Evolutionary conservation across 2,797 vertebrate species (phyloP), one percentile per base, ranked within the genome.

Genomic region (Hozukius guyotensis): DNA sequence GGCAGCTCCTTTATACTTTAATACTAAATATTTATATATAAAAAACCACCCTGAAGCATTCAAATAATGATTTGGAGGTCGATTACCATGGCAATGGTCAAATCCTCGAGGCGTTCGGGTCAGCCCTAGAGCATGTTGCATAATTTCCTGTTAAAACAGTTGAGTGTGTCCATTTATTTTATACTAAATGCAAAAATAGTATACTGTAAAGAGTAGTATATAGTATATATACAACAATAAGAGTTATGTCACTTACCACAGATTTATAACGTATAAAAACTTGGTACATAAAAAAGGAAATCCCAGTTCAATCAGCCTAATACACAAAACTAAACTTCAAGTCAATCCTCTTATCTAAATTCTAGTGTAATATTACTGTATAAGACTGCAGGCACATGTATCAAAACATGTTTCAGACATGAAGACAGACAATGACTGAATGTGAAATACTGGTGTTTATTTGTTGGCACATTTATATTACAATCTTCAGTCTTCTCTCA

Each of bases 361-460:
- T 42, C 10, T 49, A 38, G 1, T 18, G 29, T 38, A n/a, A 52
- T 52, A 52, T 52, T 24, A 38, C 4, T n/a, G 27, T 25, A 13
- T 13, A 8, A 62, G 24, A 36, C 22, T 42, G 11, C 34, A 42
- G 9, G 14, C 14, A 24, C 13, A 56, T 2, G 34, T 3, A 27
- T 13, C 20, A 20, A 16, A 9, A 7, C 5, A 12, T 24, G 1
- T 32, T 4, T 3, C 8, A 1, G 7, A 46, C 16, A 31, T 29
- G 20, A 75, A 79, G n/a, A 66, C 25, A 69, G 32, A 56, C 29
- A 63, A 24, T 9, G 38, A 87, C 72, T 83, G 83, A 90, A 83
- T 91, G 93, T 96, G 95, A 97, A 96, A 97, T 96, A 97, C 96
- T 97, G 96, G 95, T 96, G 93, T 97, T 96, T 96, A 96, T 96